Evolutionary conservation across 2,888 invertebrate genomes (phyloP).

Genomic region (Timema podura): DNA sequence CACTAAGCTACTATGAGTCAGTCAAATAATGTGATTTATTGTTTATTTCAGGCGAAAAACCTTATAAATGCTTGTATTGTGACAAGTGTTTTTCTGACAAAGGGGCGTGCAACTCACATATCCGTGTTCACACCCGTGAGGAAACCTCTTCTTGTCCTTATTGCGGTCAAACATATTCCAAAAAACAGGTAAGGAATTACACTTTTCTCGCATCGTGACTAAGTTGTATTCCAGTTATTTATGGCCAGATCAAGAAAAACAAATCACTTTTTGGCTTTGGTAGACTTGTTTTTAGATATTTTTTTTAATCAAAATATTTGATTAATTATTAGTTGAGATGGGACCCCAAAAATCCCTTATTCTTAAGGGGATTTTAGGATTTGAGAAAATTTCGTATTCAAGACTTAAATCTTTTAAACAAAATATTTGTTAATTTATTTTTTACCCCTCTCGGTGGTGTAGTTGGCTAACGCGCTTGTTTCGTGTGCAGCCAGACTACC

Average conservation of each 20-base stretch:
- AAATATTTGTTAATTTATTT: no score
- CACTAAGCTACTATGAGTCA: no score
- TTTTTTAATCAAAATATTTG: no score
- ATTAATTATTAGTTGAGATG: no score
- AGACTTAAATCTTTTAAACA: no score
- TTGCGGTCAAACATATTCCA: constrained; percentile 37
- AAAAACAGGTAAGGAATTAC: constrained; percentile 33
- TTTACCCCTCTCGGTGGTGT: no score
- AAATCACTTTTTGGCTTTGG: background rate
- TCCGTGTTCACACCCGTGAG: constrained; percentile 36
- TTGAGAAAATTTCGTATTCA: no score
- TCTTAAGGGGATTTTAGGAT: no score
- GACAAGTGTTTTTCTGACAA: constrained; percentile 37
- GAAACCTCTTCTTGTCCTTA: constrained; percentile 36
- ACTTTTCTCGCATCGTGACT: background rate
- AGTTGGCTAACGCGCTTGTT: no score
- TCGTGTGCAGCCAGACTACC: no score
- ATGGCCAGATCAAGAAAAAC: background rate
- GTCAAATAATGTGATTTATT: background rate
- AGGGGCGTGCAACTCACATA: constrained; percentile 38
- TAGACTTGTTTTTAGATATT: background rate
- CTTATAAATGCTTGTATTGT: constrained; percentile 37
- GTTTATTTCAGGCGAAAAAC: constrained; percentile 35
- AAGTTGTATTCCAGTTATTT: no score
- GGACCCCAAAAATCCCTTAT: no score